These are phyloP conservation scores for Tangachromis dhanisi DNA, from an alignment of 2,113 vertebrate genomes.

Conservation along the genomic window DNA sequence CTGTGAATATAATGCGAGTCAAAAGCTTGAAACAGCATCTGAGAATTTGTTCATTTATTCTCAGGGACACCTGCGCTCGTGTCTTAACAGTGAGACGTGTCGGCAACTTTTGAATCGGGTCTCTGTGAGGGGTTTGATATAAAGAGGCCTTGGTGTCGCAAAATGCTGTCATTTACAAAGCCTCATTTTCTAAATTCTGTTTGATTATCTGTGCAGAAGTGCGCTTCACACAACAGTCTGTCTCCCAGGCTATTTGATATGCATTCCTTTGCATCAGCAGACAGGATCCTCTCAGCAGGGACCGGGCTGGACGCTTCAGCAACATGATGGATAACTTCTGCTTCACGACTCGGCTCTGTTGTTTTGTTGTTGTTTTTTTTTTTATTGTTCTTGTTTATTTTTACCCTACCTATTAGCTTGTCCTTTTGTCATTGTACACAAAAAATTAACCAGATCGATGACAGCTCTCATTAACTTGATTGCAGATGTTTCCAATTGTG, in stretches of 20 bases:
- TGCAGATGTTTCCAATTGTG: slow-evolving; percentile 27
- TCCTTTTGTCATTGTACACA: slow-evolving; percentile 6
- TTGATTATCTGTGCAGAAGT: slow-evolving; percentile 49
- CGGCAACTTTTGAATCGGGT: slow-evolving; percentile 24
- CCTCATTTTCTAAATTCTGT: slow-evolving; percentile 27
- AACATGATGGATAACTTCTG: slow-evolving; percentile 50
- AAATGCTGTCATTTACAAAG: slow-evolving; percentile 37
- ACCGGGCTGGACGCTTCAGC: slow-evolving; percentile 36
- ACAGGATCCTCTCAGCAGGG: slow-evolving; percentile 49
- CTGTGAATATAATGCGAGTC: background rate
- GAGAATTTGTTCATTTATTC: slow-evolving; percentile 40
- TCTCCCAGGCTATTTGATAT: slow-evolving; percentile 48
- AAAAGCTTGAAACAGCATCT: slow-evolving; percentile 11
- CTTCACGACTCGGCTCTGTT: background rate
- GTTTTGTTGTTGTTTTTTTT: background rate
- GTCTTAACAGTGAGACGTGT: slow-evolving; percentile 10
- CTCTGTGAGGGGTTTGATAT: slow-evolving; percentile 37
- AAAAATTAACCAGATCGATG: slow-evolving; percentile 4
- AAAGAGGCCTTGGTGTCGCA: slow-evolving; percentile 28
- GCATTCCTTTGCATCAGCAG: slow-evolving; percentile 50
- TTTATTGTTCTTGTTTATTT: background rate
- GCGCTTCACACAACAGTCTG: slow-evolving; percentile 30
- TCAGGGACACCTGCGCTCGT: slow-evolving; percentile 46
- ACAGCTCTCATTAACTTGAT: slow-evolving; percentile 37
- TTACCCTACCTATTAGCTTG: slow-evolving; percentile 24